These are phyloP conservation scores for Cheilosia soror DNA, from an alignment of 2,888 invertebrate genomes.

Conservation along the genomic window DNA sequence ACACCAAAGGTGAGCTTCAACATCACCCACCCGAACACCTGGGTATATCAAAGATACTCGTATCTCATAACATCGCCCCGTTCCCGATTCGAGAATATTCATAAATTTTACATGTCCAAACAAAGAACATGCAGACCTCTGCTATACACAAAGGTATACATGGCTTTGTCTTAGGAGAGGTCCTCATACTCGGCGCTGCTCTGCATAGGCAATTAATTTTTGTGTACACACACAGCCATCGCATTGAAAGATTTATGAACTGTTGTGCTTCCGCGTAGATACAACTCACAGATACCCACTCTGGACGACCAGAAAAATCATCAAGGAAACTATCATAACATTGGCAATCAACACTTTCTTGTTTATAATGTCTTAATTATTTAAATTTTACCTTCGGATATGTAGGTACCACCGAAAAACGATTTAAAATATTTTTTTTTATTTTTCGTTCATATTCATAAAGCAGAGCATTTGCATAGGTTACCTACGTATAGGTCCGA, in stretches of 20 bases:
- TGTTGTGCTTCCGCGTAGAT: slow-evolving; percentile 73
- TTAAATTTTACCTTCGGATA: slow-evolving; percentile 56
- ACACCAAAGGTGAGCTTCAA: slow-evolving; percentile 72
- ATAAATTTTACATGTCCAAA: slow-evolving; percentile 73
- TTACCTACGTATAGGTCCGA: not conserved
- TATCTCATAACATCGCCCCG: slow-evolving; percentile 58
- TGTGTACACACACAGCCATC: slow-evolving; percentile 72
- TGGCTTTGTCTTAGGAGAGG: slow-evolving; percentile 64
- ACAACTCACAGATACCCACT: slow-evolving; percentile 64
- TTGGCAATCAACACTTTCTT: slow-evolving; percentile 74
- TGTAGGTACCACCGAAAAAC: slow-evolving; percentile 16
- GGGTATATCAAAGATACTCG: slow-evolving; percentile 39
- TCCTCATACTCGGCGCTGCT: slow-evolving; percentile 12
- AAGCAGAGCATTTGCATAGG: slow-evolving; percentile 56
- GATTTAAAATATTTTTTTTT: slow-evolving; percentile 28
- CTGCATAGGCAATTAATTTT: slow-evolving; percentile 76
- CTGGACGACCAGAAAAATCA: slow-evolving; percentile 52
- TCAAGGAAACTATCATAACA: slow-evolving; percentile 72
- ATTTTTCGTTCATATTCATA: slow-evolving; percentile 65
- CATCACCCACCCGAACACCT: slow-evolving; percentile 69
- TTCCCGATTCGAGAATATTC: slow-evolving; percentile 62
- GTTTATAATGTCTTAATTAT: slow-evolving; percentile 75
- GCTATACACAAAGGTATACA: not conserved
- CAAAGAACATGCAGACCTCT: slow-evolving; percentile 71
- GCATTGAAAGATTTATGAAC: slow-evolving; percentile 71